Conservation (phyloP, 2,888 invertebrate genomes). For the Tenthredo mesomela region DNA sequence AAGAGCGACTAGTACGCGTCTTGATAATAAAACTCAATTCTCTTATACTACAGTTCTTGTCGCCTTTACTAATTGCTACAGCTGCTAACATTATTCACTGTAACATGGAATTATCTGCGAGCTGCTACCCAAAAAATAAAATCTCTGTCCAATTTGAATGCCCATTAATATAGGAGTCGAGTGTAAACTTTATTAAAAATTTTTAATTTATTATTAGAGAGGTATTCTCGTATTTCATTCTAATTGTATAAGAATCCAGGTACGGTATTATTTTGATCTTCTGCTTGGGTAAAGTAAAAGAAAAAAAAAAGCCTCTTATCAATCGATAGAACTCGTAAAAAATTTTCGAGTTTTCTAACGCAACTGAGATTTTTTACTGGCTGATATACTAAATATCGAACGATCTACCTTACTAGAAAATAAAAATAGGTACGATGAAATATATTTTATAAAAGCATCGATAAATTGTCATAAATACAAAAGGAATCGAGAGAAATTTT, state of each 20-base stretch:
- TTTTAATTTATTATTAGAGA: not conserved
- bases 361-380: constrained; percentile 2
- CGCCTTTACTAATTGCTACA: not conserved
- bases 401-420: not conserved
- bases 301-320: not conserved
- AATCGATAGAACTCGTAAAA: not conserved
- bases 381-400: not conserved
- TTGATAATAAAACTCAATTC: constrained; percentile 9
- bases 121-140: not conserved
- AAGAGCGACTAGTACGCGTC: constrained; percentile 17
- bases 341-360: not conserved
- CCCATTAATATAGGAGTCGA: not conserved
- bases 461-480: not conserved
- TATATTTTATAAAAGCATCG: not conserved
- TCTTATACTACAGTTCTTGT: constrained; percentile 4
- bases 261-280: not conserved
- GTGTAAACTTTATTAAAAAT: not conserved
- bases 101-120: constrained; percentile 5
- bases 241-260: not conserved
- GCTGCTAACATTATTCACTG: not conserved
- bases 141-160: not conserved
- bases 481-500: not conserved
- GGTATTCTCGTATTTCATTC: not conserved
- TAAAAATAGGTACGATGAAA: not conserved
- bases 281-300: not conserved